Base-by-base conservation (phyloP, 1,140 invertebrate genomes). In the Neoseiulus cucumeris region DNA sequence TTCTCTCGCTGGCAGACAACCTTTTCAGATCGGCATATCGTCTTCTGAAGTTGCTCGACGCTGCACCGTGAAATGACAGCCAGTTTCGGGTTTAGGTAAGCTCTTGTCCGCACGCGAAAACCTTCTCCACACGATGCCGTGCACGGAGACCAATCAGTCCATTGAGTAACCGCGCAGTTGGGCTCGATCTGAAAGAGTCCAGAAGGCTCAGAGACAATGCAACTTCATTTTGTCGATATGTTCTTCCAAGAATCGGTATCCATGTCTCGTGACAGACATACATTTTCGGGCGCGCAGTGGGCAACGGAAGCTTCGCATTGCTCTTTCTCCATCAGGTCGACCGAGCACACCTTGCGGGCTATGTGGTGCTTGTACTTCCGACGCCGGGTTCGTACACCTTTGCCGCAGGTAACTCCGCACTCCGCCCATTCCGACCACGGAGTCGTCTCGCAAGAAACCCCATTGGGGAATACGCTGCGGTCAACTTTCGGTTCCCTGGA, bases 131-230 rank as follows among this genome's bases (percentile, higher is more conserved):
- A 86, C 44, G 83, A 79, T 6, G 82, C 81, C 68, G 86, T 83
- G 74, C 88, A 87, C 42, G 82, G 77, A 39, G 85, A 81, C 88
- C 88, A 86, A 66, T 87, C 82, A 14, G 82, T 80, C 87, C 89
- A 92, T 1, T 80, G 78, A 0, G 84, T 83, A 18, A 85, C 82
- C 44, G 82, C 77, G 68, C 75, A 76, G 12, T 66, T 67, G 9
- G 71, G 68, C 66, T 70, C 68, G 5, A 65, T 64, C 68, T 71
- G 39, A 5, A 64, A 45, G 44, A 47, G 47, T n/a, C n/a, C 65
- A 55, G 29, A 17, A 29, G n/a, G 68, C 59, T 41, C 33, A 59
- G 44, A 41, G 33, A 42, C 28, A 42, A n/a, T 45, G 51, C 20
- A 18, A 65, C 44, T 44, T 47, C 9, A 33, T 70, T 69, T 67